Base-by-base conservation (phyloP, 2,888 invertebrate species). In the Xylophagus ater region DNA sequence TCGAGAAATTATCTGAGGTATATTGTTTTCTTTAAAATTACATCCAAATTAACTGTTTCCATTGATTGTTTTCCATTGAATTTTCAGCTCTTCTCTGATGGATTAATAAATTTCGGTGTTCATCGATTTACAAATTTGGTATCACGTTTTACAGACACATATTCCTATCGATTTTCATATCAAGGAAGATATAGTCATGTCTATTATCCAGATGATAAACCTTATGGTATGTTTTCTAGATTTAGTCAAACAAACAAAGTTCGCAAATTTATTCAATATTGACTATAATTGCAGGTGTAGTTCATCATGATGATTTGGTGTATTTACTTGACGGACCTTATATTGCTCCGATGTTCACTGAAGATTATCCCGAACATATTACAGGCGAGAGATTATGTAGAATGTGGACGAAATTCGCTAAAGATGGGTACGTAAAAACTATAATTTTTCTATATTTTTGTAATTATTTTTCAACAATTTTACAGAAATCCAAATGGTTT, bases 161-260 rank as follows among this genome's bases (percentile, higher is more conserved):
- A 69, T 55, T 76, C 74, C 48, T 76, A 74, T 52, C 57, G 69
- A 38, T 76, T 78, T 48, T 67, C 68, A 2, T 77, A 73, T 51
- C 66, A 72, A 44, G 78, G 78, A 12, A 66, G 72, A 43, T 71
- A 68, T 49, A 76, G 76, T 50, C 66, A 68, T 51, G 67, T 52
- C 35, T 66, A 67, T 42, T 65, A 69, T 5, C 64, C 61, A 14
- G 70, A 67, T 2, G 51, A 55, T 37, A 60, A 64, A 47, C 67
- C 70, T 2, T 58, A 61, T 37, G 70, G 74, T 73, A 52, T 54
- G 51, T 30, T 12, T 4, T 4, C 24, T 20, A 8, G 7, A 2
- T 4, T 15, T 12, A 3, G 14, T 14, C 12, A 9, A 4, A 1
- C 3, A 10, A 0, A 25, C 3, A 3, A 8, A n/a, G n/a, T n/a